Conservation (phyloP, 2,888 invertebrate genomes). For the Trichopria drosophilae region DNA sequence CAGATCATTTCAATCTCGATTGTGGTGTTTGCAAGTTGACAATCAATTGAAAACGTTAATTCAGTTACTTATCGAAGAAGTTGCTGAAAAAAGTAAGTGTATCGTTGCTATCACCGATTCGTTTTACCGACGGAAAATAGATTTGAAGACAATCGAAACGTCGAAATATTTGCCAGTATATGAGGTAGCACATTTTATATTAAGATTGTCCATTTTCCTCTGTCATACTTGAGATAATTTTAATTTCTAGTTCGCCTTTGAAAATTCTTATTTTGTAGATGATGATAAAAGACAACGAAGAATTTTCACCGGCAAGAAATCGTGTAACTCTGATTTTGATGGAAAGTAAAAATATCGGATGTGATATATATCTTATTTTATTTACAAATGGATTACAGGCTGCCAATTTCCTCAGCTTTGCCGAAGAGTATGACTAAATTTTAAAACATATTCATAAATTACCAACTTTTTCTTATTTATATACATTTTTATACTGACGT, state of each 20-base stretch:
- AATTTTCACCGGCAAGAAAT: conserved; percentile 42
- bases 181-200: conserved; percentile 33
- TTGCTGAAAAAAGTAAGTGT: conserved; percentile 42
- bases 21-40: conserved; percentile 2
- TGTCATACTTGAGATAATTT: not conserved
- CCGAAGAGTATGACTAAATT: conserved; percentile 63
- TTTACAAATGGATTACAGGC: conserved; percentile 73
- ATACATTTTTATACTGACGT: not conserved
- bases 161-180: conserved; percentile 39
- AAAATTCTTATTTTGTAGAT: conserved; percentile 39
- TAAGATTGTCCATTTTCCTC: not conserved
- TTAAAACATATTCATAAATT: not conserved
- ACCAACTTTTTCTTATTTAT: conserved; percentile 8
- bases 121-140: conserved; percentile 42
- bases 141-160: conserved; percentile 32
- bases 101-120: conserved; percentile 49
- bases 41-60: conserved; percentile 41
- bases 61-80: conserved; percentile 43
- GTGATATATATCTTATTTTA: conserved; percentile 72
- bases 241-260: not conserved
- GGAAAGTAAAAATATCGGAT: conserved; percentile 64
- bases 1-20: not conserved
- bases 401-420: conserved; percentile 68
- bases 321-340: conserved; percentile 37
- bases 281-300: conserved; percentile 46